Evolutionary conservation across 2,797 vertebrate species (phyloP), one percentile per base, ranked within the genome.

Genomic region (Nyctalus aviator): DNA sequence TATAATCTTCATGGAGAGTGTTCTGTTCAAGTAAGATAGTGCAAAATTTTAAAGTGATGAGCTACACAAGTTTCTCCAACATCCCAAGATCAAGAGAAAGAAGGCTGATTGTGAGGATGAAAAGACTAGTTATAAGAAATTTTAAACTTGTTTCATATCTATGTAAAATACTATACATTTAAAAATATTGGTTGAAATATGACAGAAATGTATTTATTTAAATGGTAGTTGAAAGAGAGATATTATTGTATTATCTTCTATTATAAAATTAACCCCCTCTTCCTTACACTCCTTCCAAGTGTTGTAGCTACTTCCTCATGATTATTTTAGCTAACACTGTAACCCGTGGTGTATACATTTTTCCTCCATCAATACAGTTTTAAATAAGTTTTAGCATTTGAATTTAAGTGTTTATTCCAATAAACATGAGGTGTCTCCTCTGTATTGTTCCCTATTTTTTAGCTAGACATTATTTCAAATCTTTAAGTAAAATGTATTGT

Each of bases 371-470:
- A 73, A 57, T 20, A 84, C 9, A 73, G 37, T 92, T 87, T 87
- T 27, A 75, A 32, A 89, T 88, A 71, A 82, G 71, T 48, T 62
- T 78, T 91, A 57, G 10, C 18, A 32, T 71, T 96, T 83, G 46
- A 48, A 55, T 72, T 88, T 83, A 62, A 76, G 76, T 32, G 7
- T 89, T 88, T 44, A 68, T 50, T 41, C 10, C 25, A 88, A 23
- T 71, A 90, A 57, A 77, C 90, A 57, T 72, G n/a, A 85, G 11
- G 7, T 78, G 91, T 91, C n/a, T 59, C 14, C 27, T 84, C 13
- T 77, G 8, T 27, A 59, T 64, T 68, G 10, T 44, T 64, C 30
- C 15, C 7, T 79, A 23, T 20, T 48, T 66, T 35, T 78, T n/a
- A 93, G 21, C 23, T 59, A 77, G 18, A n/a, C 6, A 35, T 59